Evolutionary conservation across 2,113 vertebrate genomes (phyloP).

Genomic region (Grammomys surdaster): DNA sequence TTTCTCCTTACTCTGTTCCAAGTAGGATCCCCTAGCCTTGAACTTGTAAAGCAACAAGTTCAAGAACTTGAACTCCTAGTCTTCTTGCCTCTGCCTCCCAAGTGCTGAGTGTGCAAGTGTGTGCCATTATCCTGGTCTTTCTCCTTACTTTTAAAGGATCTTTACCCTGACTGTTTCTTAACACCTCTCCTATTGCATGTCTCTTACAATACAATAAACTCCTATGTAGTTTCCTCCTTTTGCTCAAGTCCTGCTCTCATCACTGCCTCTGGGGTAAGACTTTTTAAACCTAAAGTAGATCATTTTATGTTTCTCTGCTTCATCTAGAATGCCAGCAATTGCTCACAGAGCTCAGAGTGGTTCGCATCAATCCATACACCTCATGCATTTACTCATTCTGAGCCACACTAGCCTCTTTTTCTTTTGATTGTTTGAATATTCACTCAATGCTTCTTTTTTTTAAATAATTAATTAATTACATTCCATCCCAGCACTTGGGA

Average conservation of each 20-base stretch:
- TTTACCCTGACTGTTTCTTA: background rate
- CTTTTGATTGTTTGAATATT: no score
- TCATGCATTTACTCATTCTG: background rate
- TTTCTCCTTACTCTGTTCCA: background rate
- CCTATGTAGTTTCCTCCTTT: background rate
- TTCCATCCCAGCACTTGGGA: no score
- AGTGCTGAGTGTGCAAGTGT: background rate
- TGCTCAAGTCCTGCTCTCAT: background rate
- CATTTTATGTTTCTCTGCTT: background rate
- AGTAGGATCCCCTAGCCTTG: background rate
- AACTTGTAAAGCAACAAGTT: background rate
- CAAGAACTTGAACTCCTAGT: background rate
- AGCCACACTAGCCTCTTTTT: background rate
- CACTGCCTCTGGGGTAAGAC: background rate
- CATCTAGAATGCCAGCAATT: background rate
- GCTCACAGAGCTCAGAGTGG: background rate
- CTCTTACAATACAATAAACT: background rate
- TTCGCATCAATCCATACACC: background rate
- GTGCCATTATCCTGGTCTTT: background rate
- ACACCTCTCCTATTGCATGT: background rate
- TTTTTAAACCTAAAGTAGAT: background rate
- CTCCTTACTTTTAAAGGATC: slow-evolving; percentile 34
- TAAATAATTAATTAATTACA: no score
- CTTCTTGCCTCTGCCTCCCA: background rate
- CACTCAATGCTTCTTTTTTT: no score